These are phyloP conservation scores for Arrhamphus sclerolepis DNA, from an alignment of 2,797 vertebrate species.

Conservation along the genomic window DNA sequence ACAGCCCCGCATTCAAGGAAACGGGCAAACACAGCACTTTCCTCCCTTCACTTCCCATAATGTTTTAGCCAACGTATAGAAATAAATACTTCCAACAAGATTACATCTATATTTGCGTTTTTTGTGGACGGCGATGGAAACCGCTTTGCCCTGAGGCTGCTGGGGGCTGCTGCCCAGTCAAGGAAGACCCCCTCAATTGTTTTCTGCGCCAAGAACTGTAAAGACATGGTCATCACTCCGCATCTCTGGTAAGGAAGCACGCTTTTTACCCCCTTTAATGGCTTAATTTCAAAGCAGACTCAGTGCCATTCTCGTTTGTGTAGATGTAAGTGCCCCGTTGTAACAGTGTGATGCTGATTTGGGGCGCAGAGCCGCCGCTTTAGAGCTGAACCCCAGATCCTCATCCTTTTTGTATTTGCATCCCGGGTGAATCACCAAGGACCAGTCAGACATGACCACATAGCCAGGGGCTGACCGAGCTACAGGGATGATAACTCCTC, in stretches of 20 bases:
- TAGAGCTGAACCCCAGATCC: slow-evolving; percentile 26
- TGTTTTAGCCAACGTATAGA: slow-evolving; percentile 21
- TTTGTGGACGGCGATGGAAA: slow-evolving; percentile 32
- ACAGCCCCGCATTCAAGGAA: slow-evolving; percentile 80
- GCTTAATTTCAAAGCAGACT: background rate
- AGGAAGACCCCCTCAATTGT: slow-evolving; percentile 74
- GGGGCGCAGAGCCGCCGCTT: background rate
- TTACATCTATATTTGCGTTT: background rate
- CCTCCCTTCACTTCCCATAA: slow-evolving; percentile 35
- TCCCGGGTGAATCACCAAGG: slow-evolving; percentile 64
- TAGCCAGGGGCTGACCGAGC: no score
- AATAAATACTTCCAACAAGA: slow-evolving; percentile 1
- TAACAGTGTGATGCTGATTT: background rate
- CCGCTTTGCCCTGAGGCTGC: slow-evolving; percentile 40
- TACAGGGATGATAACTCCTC: slow-evolving; percentile 1
- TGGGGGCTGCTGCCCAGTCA: slow-evolving; percentile 42
- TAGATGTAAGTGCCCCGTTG: background rate
- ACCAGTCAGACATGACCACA: slow-evolving; percentile 65
- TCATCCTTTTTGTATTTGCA: slow-evolving; percentile 66
- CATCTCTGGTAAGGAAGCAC: slow-evolving; percentile 75
- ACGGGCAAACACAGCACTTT: slow-evolving; percentile 75
- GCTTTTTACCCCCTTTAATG: slow-evolving; percentile 25
- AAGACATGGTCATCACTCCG: slow-evolving; percentile 73
- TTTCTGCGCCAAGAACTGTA: slow-evolving; percentile 82
- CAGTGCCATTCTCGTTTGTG: background rate